phyloP scores from a whole-genome alignment of 2,113 vertebrate species.

The Nanorana parkeri region DNA sequence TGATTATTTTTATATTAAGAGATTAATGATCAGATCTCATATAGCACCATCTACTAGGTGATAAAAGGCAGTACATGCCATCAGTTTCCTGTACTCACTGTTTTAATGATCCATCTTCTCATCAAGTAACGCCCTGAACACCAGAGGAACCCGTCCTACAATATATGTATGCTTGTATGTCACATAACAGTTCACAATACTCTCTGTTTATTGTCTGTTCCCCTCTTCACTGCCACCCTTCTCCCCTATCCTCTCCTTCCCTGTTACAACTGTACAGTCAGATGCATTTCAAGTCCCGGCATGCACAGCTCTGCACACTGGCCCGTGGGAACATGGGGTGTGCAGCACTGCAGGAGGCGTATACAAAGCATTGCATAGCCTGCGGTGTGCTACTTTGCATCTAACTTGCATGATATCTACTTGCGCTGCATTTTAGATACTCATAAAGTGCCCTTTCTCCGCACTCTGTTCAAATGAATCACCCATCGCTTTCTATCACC shows the following conservation, averaged over 20 bases:
- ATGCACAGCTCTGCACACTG: constrained; percentile 48
- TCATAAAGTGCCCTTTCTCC: neutral
- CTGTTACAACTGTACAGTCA: neutral
- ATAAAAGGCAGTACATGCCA: neutral
- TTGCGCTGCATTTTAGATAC: constrained; percentile 14
- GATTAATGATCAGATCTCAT: neutral
- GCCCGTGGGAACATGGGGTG: constrained; percentile 10
- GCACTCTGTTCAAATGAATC: neutral
- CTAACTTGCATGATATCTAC: constrained; percentile 15
- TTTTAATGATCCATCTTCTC: neutral
- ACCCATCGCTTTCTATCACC: neutral
- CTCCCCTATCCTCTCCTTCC: neutral
- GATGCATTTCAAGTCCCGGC: constrained; percentile 28
- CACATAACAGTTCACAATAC: neutral
- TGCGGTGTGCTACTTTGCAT: constrained; percentile 17
- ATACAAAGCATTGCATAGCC: constrained; percentile 32
- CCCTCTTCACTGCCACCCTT: neutral
- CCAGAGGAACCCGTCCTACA: neutral
- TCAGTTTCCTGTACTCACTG: neutral
- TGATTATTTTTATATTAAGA: too few species aligned
- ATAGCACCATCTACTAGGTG: neutral
- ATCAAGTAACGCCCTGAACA: neutral
- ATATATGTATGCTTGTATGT: constrained; percentile 26
- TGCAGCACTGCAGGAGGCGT: constrained; percentile 16
- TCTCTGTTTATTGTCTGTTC: constrained; percentile 53